Base-by-base conservation (phyloP, 2,797 vertebrate species). In the Sorex maritimensis region DNA sequence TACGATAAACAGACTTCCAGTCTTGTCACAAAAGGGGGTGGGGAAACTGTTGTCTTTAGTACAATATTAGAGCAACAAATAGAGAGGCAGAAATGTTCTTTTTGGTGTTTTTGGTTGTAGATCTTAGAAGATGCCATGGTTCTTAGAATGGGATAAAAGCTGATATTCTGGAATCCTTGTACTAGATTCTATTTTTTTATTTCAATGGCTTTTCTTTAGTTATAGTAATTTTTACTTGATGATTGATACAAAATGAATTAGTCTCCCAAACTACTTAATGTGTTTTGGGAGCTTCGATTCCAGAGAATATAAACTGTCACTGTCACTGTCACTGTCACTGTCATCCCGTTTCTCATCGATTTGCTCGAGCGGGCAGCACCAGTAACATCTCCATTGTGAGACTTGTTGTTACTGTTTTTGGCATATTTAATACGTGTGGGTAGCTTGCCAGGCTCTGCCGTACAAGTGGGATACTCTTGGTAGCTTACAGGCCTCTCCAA, bases 141-240 rank as follows among this genome's bases (percentile, higher is more conserved):
- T 15, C 23, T 0, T 74, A 0, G 23, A 6, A 55, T 75, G 10
- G 17, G 38, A 61, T 93, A 84, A 80, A 55, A 14, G 58, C 58
- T 79, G 24, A 74, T 12, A 17, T 84, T 77, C 49, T 46, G 58
- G 23, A 12, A 69, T 46, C 34, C 7, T 88, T 44, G 83, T 93
- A 9, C 30, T 95, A 67, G 14, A 41, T 46, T 92, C 61, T 7
- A 84, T 74, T 94, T 21, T 61, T 61, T 69, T 7, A 73, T 80
- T 3, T n/a, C 69, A 41, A 91, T n/a, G 10, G 44, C 5, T 73
- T 88, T 72, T 84, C 73, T 72, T 81, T 9, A 85, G 78, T 90
- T 72, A 89, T 82, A 92, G 34, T 55, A 84, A 28, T 93, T 91
- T 92, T 92, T 71, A 72, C 77, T 85, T 88, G 72, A 84, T 93